phyloP scores from a whole-genome alignment of 2,888 invertebrate species.

The Geotrupes spiniger region DNA sequence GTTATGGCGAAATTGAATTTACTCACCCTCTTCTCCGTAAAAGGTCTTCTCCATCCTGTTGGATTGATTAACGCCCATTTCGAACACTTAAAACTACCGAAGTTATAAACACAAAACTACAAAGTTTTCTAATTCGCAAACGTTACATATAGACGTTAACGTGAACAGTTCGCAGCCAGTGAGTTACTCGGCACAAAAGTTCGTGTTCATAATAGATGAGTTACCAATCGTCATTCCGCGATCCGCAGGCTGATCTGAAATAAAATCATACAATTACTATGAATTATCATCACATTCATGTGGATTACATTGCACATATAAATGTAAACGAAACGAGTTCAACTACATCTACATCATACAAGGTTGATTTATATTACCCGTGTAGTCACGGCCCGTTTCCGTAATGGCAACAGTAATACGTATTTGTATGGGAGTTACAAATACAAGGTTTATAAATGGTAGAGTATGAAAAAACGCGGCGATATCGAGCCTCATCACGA shows the following conservation, averaged over 20 bases:
- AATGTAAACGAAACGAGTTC: no score
- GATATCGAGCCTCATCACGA: no score
- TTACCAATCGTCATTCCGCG: neutral
- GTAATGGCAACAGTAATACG: no score
- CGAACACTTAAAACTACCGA: conserved; percentile 17
- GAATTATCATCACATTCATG: no score
- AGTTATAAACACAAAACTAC: conserved; percentile 1
- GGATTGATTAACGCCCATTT: conserved; percentile 55
- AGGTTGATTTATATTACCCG: no score
- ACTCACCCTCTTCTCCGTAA: conserved; percentile 52
- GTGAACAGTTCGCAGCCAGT: conserved; percentile 1
- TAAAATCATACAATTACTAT: conserved; percentile 2
- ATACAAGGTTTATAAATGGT: no score
- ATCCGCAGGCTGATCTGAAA: neutral
- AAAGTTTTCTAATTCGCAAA: neutral
- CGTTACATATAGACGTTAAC: neutral
- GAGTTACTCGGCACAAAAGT: neutral
- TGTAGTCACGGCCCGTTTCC: no score
- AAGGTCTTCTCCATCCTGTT: conserved; percentile 47
- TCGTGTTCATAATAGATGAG: neutral
- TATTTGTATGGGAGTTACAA: no score
- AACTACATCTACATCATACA: no score
- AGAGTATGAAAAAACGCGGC: no score
- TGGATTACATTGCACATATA: no score
- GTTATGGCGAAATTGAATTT: no score